A percentile compares a stretch with the other conserved stretches of the same genome.
Evolutionary conservation across 2,113 vertebrate genomes (phyloP).

Genomic region (Mobula birostris): DNA sequence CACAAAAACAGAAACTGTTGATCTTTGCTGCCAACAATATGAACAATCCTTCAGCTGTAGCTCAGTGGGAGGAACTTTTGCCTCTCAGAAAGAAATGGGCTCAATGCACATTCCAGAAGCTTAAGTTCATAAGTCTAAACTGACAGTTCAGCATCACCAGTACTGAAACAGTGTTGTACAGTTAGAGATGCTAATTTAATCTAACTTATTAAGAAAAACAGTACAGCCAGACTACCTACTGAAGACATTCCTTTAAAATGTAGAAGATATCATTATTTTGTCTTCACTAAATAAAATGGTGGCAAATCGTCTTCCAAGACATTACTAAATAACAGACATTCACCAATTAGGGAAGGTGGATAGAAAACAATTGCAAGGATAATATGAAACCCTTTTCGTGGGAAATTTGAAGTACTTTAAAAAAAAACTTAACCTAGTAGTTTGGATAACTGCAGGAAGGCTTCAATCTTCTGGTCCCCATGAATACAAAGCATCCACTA

Average conservation of each 20-base stretch:
- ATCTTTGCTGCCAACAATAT: no score
- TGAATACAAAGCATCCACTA: not conserved
- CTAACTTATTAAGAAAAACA: not conserved
- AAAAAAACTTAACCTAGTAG: not conserved
- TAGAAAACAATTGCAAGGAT: not conserved
- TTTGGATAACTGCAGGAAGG: not conserved
- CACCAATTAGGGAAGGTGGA: not conserved
- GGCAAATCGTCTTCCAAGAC: not conserved
- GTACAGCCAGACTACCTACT: not conserved
- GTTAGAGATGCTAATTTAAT: not conserved
- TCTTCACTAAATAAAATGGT: not conserved
- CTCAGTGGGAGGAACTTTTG: no score
- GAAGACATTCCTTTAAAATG: not conserved
- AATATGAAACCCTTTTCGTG: not conserved
- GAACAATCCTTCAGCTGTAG: no score
- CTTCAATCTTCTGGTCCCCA: not conserved
- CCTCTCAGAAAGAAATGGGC: no score
- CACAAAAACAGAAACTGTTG: no score
- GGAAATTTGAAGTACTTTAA: not conserved
- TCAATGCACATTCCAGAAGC: no score
- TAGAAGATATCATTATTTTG: not conserved
- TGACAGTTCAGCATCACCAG: no score
- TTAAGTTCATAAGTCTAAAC: no score
- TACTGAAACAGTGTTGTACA: no score
- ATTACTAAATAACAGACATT: conserved; percentile 9